These are phyloP conservation scores for Gracilinanus agilis DNA, from an alignment of 2,113 vertebrate species.

Conservation along the genomic window DNA sequence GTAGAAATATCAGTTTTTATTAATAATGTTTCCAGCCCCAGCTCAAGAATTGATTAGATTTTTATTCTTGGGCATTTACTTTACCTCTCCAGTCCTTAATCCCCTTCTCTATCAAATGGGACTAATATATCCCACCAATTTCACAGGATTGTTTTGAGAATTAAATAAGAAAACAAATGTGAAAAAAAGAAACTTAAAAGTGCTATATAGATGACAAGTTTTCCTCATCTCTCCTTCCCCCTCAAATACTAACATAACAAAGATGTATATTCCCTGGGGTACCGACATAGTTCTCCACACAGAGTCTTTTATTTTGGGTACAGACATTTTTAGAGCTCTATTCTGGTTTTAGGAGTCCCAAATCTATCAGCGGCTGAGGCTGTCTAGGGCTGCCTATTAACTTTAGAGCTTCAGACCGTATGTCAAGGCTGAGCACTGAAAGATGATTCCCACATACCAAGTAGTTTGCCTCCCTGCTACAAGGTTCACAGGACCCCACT, in stretches of 20 bases:
- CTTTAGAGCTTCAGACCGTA: slow-evolving; percentile 50
- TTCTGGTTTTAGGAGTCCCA: slow-evolving; percentile 67
- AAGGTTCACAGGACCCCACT: background rate
- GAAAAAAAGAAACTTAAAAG: background rate
- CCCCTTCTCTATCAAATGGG: background rate
- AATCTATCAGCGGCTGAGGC: slow-evolving; percentile 47
- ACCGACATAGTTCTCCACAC: background rate
- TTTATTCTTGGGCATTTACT: background rate
- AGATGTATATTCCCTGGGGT: background rate
- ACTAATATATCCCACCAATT: background rate
- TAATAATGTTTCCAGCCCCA: background rate
- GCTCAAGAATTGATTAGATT: background rate
- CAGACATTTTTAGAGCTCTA: slow-evolving; percentile 63
- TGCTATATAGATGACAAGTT: background rate
- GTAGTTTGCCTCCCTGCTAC: background rate
- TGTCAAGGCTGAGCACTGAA: slow-evolving; percentile 52
- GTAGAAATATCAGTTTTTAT: background rate
- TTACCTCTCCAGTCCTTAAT: background rate
- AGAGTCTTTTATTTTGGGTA: slow-evolving; percentile 58
- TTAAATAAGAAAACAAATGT: background rate
- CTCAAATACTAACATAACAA: background rate
- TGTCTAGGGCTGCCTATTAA: slow-evolving; percentile 52
- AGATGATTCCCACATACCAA: background rate
- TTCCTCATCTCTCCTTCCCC: background rate
- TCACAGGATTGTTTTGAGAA: background rate